phyloP scores from a whole-genome alignment of 2,888 invertebrate genomes.

The Cephus spinipes region DNA sequence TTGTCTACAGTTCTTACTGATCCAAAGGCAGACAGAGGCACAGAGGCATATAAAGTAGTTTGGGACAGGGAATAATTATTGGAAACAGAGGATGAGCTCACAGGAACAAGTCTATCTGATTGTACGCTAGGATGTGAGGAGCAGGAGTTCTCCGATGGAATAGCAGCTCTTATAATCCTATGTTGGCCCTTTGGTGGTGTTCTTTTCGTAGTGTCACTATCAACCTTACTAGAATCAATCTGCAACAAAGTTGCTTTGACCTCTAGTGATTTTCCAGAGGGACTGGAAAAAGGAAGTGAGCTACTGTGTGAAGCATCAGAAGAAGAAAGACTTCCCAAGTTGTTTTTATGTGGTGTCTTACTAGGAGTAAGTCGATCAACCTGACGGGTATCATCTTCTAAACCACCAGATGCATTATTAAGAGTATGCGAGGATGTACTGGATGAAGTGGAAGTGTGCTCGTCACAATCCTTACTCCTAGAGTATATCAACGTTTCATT shows the following conservation, averaged over 20 bases:
- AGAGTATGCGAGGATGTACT: not conserved
- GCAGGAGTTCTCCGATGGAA: conserved; percentile 29
- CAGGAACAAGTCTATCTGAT: not conserved
- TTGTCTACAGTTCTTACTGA: not conserved
- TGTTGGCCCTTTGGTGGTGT: not conserved
- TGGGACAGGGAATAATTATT: not conserved
- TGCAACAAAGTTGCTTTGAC: not conserved
- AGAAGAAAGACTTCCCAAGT: not conserved
- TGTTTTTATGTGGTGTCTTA: not conserved
- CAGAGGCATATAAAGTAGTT: not conserved
- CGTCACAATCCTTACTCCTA: not conserved
- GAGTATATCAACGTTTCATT: not conserved
- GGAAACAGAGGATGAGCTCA: not conserved
- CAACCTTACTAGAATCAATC: not conserved
- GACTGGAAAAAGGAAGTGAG: not conserved
- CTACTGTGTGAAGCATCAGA: not conserved
- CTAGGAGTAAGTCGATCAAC: not conserved
- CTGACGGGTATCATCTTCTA: not conserved
- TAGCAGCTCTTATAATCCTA: not conserved
- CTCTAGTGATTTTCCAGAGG: not conserved
- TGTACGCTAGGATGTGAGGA: conserved; percentile 28
- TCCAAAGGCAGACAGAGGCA: not conserved
- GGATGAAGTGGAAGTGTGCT: not conserved
- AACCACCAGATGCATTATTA: not conserved
- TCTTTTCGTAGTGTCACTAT: not conserved